A percentile compares a stretch with the other conserved stretches of the same genome.
Evolutionary conservation across 1,140 invertebrate species (phyloP).

Genomic region (Megathymus violae): DNA sequence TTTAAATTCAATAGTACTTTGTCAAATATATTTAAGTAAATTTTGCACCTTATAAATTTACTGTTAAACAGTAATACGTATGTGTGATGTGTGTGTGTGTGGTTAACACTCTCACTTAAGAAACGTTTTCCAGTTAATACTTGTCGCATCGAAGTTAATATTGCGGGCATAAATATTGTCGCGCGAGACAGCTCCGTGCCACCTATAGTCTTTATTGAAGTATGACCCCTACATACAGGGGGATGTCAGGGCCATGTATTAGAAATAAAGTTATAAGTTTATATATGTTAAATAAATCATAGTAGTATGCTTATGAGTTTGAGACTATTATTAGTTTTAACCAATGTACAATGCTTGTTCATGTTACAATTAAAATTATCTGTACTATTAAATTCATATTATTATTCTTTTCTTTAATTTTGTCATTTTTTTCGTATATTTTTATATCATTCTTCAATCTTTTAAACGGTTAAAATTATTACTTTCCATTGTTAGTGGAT

Average conservation of each 20-base stretch:
- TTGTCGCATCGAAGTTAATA: constrained; percentile 72
- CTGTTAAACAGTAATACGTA: constrained; percentile 22
- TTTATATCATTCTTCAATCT: too few relatives aligned
- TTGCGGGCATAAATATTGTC: constrained; percentile 80
- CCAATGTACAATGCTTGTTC: too few relatives aligned
- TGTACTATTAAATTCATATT: too few relatives aligned
- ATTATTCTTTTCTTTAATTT: too few relatives aligned
- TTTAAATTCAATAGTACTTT: too few relatives aligned
- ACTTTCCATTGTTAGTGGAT: too few relatives aligned
- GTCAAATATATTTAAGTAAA: too few relatives aligned
- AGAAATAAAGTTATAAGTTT: background rate
- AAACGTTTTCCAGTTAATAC: constrained; percentile 63
- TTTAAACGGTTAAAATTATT: too few relatives aligned
- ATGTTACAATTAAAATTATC: too few relatives aligned
- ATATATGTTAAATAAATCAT: background rate
- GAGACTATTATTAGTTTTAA: too few relatives aligned
- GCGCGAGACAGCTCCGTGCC: constrained; percentile 72
- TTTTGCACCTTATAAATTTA: background rate
- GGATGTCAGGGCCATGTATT: constrained; percentile 33
- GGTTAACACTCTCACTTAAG: constrained; percentile 41
- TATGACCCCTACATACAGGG: constrained; percentile 59
- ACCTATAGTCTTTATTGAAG: constrained; percentile 80
- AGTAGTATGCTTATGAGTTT: too few relatives aligned
- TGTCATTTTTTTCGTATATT: too few relatives aligned
- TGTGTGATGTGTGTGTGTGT: constrained; percentile 21